Base-by-base conservation (phyloP, 64 coral and sea anemone genomes). In the Anthopleura sola region DNA sequence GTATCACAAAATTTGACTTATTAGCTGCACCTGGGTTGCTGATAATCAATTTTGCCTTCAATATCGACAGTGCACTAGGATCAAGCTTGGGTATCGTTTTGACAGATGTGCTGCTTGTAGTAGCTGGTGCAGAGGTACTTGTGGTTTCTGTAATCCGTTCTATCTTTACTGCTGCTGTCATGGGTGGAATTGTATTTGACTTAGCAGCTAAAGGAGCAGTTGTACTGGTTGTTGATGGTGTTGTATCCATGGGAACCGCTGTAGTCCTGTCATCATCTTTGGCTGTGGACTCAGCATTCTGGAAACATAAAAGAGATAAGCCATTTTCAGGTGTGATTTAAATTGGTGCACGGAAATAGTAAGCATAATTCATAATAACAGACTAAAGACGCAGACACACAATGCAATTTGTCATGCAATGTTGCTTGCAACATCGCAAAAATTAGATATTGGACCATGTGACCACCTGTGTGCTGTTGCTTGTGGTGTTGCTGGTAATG, bases 31-130 rank as follows among this genome's bases (percentile, higher is more conserved):
- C 76, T 44, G 76, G 37, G 44, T 79, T 79, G 19, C 39, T 79
- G 37, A 79, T n/a, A 24, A 79, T n/a, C 24, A 79, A 24, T 79
- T 79, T 79, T 44, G 76, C 76, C 13, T 79, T 79, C 15, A 79
- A 18, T 48, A 79, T 46, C 6, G 76, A 79, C 1, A 79, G 44
- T 9, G 76, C 76, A 79, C 76, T 33, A 5, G 76, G 76, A n/a
- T 79, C 24, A 0, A 79, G 76, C 37, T 79, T 79, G 15, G 76
- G 76, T 44, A 79, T 48, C 8, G 76, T 79, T 79, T 79, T 79
- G 17, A 47, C 8, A 48, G 12, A 32, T 29, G 26, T 71, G 15
- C 31, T 71, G 31, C 66, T 29, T 14, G 76, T 79, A 48, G n/a
- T 79, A 21, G 76, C 34, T 48, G 39, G 15, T 48, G 31, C 36